A percentile compares a stretch with the other conserved stretches of the same genome.
Conservation (phyloP, 2,888 invertebrate species). For the Endomychus coccineus region DNA sequence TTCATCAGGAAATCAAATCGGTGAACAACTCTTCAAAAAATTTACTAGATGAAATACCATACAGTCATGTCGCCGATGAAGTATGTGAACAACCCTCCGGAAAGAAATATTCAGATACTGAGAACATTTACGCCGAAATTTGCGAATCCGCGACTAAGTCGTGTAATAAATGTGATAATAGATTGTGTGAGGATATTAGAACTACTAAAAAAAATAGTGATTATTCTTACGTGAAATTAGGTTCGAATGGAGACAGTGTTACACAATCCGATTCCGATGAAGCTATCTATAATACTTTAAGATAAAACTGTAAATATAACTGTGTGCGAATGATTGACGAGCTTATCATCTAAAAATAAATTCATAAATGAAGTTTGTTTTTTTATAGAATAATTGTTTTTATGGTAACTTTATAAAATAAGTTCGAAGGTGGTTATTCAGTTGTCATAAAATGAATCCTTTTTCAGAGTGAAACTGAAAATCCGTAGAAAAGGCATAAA, state of each 20-base stretch:
- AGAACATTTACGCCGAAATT: slow-evolving; percentile 67
- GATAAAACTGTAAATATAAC: slow-evolving; percentile 25
- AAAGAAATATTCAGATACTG: slow-evolving; percentile 40
- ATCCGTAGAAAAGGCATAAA: too few relatives aligned
- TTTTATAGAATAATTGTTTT: too few relatives aligned
- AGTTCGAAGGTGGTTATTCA: too few relatives aligned
- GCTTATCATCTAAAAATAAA: slow-evolving; percentile 1
- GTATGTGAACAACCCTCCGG: slow-evolving; percentile 35
- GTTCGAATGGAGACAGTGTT: slow-evolving; percentile 41
- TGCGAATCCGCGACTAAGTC: slow-evolving; percentile 38
- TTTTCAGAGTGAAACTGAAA: too few relatives aligned
- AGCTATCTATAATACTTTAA: slow-evolving; percentile 41
- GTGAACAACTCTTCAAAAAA: slow-evolving; percentile 27
- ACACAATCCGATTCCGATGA: slow-evolving; percentile 42
- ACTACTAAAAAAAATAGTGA: slow-evolving; percentile 33
- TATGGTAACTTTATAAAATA: too few relatives aligned
- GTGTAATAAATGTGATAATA: slow-evolving; percentile 27
- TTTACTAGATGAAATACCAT: slow-evolving; percentile 50
- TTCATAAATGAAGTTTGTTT: background rate
- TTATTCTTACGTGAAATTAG: slow-evolving; percentile 39
- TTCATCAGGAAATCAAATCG: slow-evolving; percentile 9
- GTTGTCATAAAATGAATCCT: too few relatives aligned
- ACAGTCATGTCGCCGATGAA: slow-evolving; percentile 63
- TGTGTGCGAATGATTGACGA: slow-evolving; percentile 4
- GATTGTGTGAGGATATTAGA: slow-evolving; percentile 31